Evolutionary conservation across 2,113 vertebrate species (phyloP).

Genomic region (Peromyscus californicus): DNA sequence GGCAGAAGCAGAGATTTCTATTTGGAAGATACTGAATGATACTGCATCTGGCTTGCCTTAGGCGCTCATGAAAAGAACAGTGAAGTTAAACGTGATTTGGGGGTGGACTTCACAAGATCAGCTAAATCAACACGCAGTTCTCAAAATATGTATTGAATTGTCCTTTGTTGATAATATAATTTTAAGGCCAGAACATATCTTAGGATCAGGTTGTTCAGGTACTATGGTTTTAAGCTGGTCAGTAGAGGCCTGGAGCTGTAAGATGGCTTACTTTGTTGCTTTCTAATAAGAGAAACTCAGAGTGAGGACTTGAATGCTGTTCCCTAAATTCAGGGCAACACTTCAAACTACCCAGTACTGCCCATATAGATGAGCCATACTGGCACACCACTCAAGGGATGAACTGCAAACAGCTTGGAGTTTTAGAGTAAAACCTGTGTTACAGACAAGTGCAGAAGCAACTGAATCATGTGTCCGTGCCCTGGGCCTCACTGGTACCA

Average conservation of each 20-base stretch:
- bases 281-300: neutral
- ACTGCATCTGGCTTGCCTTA: neutral
- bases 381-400: neutral
- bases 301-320: neutral
- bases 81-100: neutral
- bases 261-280: neutral
- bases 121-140: neutral
- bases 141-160: neutral
- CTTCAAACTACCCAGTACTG: neutral
- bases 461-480: neutral
- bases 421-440: neutral
- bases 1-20: slow-evolving; percentile 25
- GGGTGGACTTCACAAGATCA: neutral
- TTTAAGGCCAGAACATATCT: slow-evolving; percentile 3
- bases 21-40: slow-evolving; percentile 29
- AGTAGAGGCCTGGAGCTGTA: neutral
- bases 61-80: neutral
- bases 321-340: accelerated
- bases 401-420: neutral
- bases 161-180: slow-evolving; percentile 6
- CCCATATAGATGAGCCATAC: accelerated
- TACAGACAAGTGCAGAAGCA: neutral
- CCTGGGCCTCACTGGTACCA: neutral
- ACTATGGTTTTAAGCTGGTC: neutral
- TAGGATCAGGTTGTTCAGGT: neutral